Evolutionary conservation across 2,113 vertebrate genomes (phyloP).

Genomic region (Halcyon senegalensis): DNA sequence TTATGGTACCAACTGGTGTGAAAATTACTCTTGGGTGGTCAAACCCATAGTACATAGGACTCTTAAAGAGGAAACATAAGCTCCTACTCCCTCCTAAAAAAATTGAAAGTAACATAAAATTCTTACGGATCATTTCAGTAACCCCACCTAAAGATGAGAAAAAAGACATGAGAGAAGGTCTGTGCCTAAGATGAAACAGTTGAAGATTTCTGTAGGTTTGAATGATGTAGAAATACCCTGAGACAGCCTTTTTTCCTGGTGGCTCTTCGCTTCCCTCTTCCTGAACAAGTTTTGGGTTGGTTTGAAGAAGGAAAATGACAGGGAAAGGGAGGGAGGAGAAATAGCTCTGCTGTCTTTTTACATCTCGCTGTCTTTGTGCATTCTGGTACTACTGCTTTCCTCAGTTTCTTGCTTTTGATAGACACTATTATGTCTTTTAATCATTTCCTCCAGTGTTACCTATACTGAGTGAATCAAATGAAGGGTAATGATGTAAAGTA

Average conservation of each 20-base stretch:
- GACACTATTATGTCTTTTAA: neutral
- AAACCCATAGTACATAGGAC: neutral
- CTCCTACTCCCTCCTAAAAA: neutral
- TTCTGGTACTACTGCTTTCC: neutral
- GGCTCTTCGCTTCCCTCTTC: neutral
- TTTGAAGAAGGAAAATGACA: neutral
- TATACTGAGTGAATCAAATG: neutral
- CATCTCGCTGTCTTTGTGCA: neutral
- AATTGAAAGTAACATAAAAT: neutral
- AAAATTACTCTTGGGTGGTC: neutral
- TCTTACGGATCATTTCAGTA: neutral
- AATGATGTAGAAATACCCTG: neutral
- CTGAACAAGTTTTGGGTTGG: neutral
- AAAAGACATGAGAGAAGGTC: neutral
- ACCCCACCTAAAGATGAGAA: neutral
- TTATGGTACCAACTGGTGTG: neutral
- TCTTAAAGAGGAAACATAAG: neutral
- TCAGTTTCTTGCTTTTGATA: neutral
- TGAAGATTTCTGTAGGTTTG: neutral
- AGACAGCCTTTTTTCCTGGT: neutral
- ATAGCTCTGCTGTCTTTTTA: neutral
- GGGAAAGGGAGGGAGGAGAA: neutral
- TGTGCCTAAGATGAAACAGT: neutral
- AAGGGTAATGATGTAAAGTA: neutral
- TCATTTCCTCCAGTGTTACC: neutral